A percentile compares a stretch with the other conserved stretches of the same genome.
Conservation (phyloP, 2,113 vertebrate species). For the Aptenodytes patagonicus region DNA sequence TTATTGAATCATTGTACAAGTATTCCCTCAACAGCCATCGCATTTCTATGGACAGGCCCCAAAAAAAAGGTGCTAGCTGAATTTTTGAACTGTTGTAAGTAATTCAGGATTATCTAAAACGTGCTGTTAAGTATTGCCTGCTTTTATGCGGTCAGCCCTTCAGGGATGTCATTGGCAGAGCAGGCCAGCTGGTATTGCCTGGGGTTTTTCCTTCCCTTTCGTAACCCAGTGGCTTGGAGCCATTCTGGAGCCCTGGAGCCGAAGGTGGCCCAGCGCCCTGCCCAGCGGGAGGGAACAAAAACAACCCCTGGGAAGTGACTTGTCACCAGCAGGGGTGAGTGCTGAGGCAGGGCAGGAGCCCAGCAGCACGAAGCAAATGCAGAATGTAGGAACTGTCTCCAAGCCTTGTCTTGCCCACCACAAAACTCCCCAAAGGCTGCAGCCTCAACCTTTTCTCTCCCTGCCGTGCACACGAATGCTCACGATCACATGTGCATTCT, state of each 20-base stretch:
- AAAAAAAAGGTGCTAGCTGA: background rate
- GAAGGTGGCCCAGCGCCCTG: background rate
- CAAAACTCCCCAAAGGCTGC: background rate
- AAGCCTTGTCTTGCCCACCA: background rate
- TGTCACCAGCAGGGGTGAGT: background rate
- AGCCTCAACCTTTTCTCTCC: background rate
- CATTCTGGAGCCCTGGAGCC: background rate
- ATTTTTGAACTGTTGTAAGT: background rate
- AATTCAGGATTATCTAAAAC: background rate
- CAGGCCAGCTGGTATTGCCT: background rate
- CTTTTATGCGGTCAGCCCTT: background rate
- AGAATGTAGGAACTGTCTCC: background rate
- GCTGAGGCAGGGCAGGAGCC: background rate
- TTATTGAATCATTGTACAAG: background rate
- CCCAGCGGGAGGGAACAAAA: accelerated
- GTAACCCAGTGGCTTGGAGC: background rate
- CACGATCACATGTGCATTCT: accelerated
- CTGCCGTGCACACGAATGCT: accelerated
- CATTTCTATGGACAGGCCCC: background rate
- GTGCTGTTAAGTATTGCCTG: background rate
- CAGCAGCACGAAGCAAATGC: background rate
- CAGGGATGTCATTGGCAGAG: background rate
- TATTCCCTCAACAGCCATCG: background rate
- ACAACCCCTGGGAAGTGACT: background rate
- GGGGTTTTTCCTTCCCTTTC: background rate